Evolutionary conservation across 2,888 invertebrate species (phyloP), one percentile per base, ranked within the genome.

Genomic region (Stenurella melanura): DNA sequence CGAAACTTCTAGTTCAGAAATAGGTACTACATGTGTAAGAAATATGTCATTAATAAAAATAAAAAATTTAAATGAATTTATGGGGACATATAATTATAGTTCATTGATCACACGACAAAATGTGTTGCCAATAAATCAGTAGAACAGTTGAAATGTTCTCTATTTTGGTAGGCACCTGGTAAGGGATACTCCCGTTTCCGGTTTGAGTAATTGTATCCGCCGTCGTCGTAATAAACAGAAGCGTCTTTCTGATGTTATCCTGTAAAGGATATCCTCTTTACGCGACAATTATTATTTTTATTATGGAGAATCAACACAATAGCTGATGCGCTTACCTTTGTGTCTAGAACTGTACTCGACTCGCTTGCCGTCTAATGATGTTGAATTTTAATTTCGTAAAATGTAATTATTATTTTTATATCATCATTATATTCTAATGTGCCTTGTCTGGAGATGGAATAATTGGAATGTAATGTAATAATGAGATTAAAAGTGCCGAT

Each of bases 221-320:
- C 74, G 63, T 56, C 69, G 34, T 71, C 69, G 34, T 71, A 66
- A 56, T 63, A 74, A 26, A 73, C 34, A 74, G 60, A 58, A 58
- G 69, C 78, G 74, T 79, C 80, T 82, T 83, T 81, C 78, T 81
- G 83, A 84, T 84, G 83, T 83, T 83, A 83, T 83, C 83, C 83
- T 79, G 82, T 80, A 82, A 83, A 86, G 87, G 87, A 87, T 87
- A 87, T 87, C 87, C 87, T 87, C 82, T 87, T 86, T 86, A 86
- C 85, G 83, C 83, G 84, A 85, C 86, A 84, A 85, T 87, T 86
- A 85, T 84, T 84, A 85, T 84, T 84, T 85, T 86, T 85, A 85
- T 85, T 86, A 81, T 85, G 82, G 81, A 84, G 82, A 79, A 77
- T 80, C 80, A 83, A 84, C 83, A 85, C 83, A 84, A 84, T 83